Evolutionary conservation across 1,140 invertebrate species (phyloP), one percentile per base, ranked within the genome.

Genomic region (Cylas formicarius): DNA sequence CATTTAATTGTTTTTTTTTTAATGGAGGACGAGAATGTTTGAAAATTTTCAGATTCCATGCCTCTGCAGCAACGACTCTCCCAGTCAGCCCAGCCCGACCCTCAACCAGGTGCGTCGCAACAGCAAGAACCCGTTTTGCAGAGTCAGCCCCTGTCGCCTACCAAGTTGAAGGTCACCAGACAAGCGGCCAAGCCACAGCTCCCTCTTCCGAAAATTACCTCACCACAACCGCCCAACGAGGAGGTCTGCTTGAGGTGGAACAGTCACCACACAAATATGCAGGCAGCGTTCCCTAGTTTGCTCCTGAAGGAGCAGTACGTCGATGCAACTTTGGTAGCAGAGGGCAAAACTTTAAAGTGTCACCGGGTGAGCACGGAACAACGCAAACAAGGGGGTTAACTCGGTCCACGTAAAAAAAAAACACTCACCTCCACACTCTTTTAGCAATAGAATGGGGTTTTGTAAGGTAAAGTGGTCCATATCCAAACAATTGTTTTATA

Each of bases 201-300:
- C 13, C 47, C 40, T 33, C 31, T 38, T 10, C 19, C 34, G 18
- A 35, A 41, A 23, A 27, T 24, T 13, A 18, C 41, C 1, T 16
- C 37, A 1, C 39, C 31, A 1, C 28, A 27, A 4, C 40, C 45
- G 6, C 43, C 44, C 0, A 44, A 41, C 9, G 53, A 72, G 23
- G 72, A 73, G 60, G 67, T 80, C 29, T 80, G 80, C 58, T 63
- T 84, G 23, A 73, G 76, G 60, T 84, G 81, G 81, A 81, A 82
- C 59, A 81, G 78, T 62, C 81, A 81, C 58, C 77, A 82, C 55
- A 74, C 70, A 35, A 82, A 82, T 56, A 76, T 84, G 68, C 75
- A 81, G 49, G 72, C 68, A 28, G 74, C 74, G 40, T 73, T 78
- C 49, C 68, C 72, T 2, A 58, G 50, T 44, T 55, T 77, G n/a